These are phyloP conservation scores for Tricholauxania praeusta DNA, from an alignment of 2,888 invertebrate species.

Conservation along the genomic window DNA sequence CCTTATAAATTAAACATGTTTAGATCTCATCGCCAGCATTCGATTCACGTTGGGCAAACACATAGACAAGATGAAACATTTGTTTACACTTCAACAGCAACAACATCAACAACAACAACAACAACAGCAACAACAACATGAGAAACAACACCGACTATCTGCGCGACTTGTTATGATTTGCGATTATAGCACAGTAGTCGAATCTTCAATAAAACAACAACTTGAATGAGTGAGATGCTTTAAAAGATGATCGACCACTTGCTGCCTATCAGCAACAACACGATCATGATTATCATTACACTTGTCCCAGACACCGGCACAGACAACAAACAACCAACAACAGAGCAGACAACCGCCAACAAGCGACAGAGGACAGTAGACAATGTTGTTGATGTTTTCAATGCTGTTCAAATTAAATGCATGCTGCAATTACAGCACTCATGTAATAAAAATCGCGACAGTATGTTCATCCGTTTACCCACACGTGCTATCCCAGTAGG, in stretches of 20 bases:
- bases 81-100: constrained; percentile 63
- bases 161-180: constrained; percentile 12
- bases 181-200: constrained; percentile 46
- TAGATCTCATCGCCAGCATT: no score
- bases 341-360: constrained; percentile 22
- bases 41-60: not conserved
- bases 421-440: constrained; percentile 45
- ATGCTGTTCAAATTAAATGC: constrained; percentile 37
- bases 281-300: not conserved
- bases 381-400: constrained; percentile 42
- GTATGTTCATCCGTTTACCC: not conserved
- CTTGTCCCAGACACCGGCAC: constrained; percentile 17
- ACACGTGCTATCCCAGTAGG: no score
- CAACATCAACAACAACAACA: constrained; percentile 47
- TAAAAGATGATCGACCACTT: not conserved
- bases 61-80: constrained; percentile 53
- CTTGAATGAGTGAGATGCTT: no score
- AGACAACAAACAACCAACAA: not conserved
- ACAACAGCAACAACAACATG: constrained; percentile 13
- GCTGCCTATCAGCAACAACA: not conserved
- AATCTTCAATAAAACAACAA: constrained; percentile 5
- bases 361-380: constrained; percentile 26
- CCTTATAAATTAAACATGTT: no score
- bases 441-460: constrained; percentile 39
- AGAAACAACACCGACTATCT: not conserved